A percentile compares a stretch with the other conserved stretches of the same genome.
These are phyloP conservation scores for Macrotrachela quadricornifera DNA, from an alignment of 1,140 invertebrate species.

Conservation along the genomic window DNA sequence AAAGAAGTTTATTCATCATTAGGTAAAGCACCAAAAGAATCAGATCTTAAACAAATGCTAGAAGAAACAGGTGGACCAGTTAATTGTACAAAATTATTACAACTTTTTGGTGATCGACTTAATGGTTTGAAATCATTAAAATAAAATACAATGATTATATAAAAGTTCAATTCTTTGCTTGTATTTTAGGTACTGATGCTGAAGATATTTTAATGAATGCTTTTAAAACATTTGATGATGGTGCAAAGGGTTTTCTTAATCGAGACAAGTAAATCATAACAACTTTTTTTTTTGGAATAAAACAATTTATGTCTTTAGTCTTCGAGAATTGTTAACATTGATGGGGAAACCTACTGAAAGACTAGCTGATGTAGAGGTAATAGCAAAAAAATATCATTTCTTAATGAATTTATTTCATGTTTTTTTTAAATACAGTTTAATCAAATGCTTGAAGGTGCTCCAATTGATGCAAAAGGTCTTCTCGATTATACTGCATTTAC, in stretches of 20 bases:
- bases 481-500: conserved; percentile 9
- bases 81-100: conserved; percentile 80
- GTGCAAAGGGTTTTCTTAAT: conserved; percentile 23
- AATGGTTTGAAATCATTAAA: conserved; percentile 8
- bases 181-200: conserved; percentile 48
- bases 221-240: conserved; percentile 74
- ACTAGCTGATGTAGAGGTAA: not conserved
- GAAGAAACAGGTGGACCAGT: conserved; percentile 68
- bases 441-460: conserved; percentile 6
- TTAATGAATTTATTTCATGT: not conserved
- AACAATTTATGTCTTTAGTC: not conserved
- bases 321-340: not conserved
- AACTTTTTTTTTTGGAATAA: not conserved
- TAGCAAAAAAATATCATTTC: too few relatives aligned
- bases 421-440: conserved; percentile 1
- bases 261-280: conserved; percentile 1
- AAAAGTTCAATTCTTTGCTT: not conserved
- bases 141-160: too few relatives aligned
- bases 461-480: conserved; percentile 7
- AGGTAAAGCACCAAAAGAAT: conserved; percentile 58
- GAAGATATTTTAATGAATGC: conserved; percentile 79
- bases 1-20: conserved; percentile 80
- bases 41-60: conserved; percentile 73
- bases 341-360: not conserved
- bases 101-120: conserved; percentile 52